Base-by-base conservation (phyloP, 2,888 invertebrate genomes). In the Eristalis arbustorum region DNA sequence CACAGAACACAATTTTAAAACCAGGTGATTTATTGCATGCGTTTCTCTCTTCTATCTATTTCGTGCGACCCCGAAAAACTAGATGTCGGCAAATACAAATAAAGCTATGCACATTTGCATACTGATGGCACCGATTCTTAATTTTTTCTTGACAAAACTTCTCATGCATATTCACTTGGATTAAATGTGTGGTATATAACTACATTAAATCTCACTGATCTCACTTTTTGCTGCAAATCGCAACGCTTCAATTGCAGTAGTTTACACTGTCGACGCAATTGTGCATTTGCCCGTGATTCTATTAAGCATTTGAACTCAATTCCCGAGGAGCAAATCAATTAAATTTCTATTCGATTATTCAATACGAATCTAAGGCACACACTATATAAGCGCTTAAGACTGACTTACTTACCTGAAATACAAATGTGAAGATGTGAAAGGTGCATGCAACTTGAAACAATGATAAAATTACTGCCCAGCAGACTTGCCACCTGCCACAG, bases 361-460 rank as follows among this genome's bases (percentile, higher is more conserved):
- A 1, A 11, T 18, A 40, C 25, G 3, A n/a, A 22, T 40, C 1
- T 0, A 23, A 49, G 42, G 8, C 14, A 57, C 23, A 59, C 2
- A 22, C n/a, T 59, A 13, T 13, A 1, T 2, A 25, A 59, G n/a
- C 59, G 25, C 14, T 23, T 18, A 42, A 57, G 90, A 1, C 49
- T 49, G 18, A 49, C n/a, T 42, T n/a, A 42, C 91, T 91, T 89
- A 93, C 93, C 89, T 92, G 92, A 89, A 95, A 95, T 1, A 95
- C 95, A 78, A 94, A 94, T 5, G 93, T 93, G 91, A 95, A 94
- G 87, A 95, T 95, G 90, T 95, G 95, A 93, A 95, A 95, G 37
- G 95, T 95, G 90, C 94, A 94, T 25, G 94, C 94, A 84, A 95
- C 93, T 91, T 95, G 95, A 90, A 94, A 94, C n/a, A 94, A 91